These are phyloP conservation scores for Chaetodon trifascialis DNA, from an alignment of 2,113 vertebrate genomes.

Conservation along the genomic window DNA sequence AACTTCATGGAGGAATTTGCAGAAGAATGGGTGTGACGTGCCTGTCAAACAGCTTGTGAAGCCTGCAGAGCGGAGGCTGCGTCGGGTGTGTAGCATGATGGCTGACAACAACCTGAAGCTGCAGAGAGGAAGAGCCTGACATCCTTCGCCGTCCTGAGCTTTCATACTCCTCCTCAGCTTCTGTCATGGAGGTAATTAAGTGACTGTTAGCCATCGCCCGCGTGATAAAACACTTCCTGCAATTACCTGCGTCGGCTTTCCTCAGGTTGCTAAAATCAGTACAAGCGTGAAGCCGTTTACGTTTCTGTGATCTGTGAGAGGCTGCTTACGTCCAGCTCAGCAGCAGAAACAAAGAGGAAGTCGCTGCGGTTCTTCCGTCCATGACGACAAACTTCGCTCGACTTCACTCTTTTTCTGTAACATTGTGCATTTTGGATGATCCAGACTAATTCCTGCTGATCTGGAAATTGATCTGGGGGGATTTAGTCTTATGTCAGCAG, in stretches of 20 bases:
- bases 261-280: constrained; percentile 7
- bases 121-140: constrained; percentile 18
- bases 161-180: background rate
- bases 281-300: background rate
- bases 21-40: background rate
- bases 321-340: background rate
- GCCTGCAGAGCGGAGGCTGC: background rate
- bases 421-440: background rate
- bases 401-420: too few species aligned
- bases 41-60: background rate
- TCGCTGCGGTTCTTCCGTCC: background rate
- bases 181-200: constrained; percentile 15
- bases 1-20: too few species aligned
- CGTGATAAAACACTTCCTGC: constrained; percentile 4
- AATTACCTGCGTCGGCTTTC: constrained; percentile 15
- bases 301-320: background rate
- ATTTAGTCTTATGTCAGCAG: background rate
- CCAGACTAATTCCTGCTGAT: background rate
- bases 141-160: background rate
- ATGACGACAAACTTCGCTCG: too few species aligned
- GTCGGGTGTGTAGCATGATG: background rate
- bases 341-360: background rate
- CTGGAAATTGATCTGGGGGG: background rate
- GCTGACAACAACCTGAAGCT: background rate
- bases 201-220: background rate